Conservation (phyloP, 2,797 vertebrate genomes). For the Coregonus ussuriensis region DNA sequence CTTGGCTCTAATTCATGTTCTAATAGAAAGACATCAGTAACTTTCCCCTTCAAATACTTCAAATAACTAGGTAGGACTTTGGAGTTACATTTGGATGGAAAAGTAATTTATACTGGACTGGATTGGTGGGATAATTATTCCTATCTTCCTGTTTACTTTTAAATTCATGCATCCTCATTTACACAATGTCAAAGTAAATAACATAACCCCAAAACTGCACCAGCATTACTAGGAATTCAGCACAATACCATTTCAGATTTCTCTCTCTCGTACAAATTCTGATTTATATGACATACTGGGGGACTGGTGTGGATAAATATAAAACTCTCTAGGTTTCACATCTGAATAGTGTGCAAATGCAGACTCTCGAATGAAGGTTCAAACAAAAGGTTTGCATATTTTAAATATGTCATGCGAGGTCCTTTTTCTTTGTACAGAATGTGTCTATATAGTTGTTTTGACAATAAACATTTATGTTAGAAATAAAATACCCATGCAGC, state of each 20-base stretch:
- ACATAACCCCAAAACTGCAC: slow-evolving; percentile 53
- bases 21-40: neutral
- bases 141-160: slow-evolving; percentile 42
- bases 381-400: slow-evolving; percentile 11
- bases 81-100: slow-evolving; percentile 33
- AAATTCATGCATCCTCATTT: slow-evolving; percentile 57
- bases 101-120: neutral
- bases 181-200: slow-evolving; percentile 64
- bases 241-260: slow-evolving; percentile 61
- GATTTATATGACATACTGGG: slow-evolving; percentile 52
- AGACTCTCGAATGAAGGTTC: slow-evolving; percentile 17
- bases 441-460: neutral
- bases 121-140: slow-evolving; percentile 39
- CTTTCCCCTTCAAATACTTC: neutral
- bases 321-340: slow-evolving; percentile 20
- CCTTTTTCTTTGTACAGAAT: neutral
- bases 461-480: no score
- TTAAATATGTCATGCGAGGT: neutral
- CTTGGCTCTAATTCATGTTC: neutral
- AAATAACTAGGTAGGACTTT: neutral
- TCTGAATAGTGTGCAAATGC: slow-evolving; percentile 7
- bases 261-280: slow-evolving; percentile 50
- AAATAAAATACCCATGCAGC: neutral
- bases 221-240: slow-evolving; percentile 40
- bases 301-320: slow-evolving; percentile 33